Percentiles rank a stretch among this genome's conserved stretches.
phyloP scores from a whole-genome alignment of 2,113 vertebrate species.

The Himantopus leucocephalus region DNA sequence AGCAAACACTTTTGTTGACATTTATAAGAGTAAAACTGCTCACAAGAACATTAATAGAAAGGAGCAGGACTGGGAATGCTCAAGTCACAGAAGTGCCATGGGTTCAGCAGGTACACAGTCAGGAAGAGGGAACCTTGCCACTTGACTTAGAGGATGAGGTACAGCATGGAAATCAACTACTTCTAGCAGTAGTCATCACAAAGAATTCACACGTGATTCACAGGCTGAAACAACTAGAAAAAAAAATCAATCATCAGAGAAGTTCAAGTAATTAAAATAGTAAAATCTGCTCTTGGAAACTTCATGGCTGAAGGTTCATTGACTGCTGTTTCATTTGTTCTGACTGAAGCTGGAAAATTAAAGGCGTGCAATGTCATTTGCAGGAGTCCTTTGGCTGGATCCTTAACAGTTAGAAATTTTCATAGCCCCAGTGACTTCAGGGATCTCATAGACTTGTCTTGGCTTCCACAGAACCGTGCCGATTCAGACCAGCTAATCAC shows the following conservation, averaged over 20 bases:
- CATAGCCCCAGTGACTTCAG: neutral
- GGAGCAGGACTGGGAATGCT: neutral
- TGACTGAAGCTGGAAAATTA: neutral
- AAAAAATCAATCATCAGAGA: neutral
- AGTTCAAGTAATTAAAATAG: neutral
- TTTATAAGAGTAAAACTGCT: neutral
- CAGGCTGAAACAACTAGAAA: neutral
- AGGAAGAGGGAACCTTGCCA: neutral
- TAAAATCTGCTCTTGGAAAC: neutral
- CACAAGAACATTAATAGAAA: neutral
- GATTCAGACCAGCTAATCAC: neutral
- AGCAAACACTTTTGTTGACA: neutral
- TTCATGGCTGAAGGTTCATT: neutral
- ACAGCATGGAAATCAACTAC: neutral
- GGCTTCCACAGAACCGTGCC: neutral
- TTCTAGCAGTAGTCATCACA: neutral
- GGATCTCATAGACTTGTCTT: neutral
- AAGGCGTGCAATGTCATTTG: neutral
- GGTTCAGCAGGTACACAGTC: neutral
- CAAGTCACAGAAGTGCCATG: neutral
- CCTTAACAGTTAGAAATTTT: neutral
- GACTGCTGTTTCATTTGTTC: neutral
- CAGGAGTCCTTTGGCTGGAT: neutral
- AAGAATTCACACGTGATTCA: slow-evolving; percentile 1
- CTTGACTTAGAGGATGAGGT: neutral